phyloP scores from a whole-genome alignment of 2,113 vertebrate species.

The Etheostoma cragini region DNA sequence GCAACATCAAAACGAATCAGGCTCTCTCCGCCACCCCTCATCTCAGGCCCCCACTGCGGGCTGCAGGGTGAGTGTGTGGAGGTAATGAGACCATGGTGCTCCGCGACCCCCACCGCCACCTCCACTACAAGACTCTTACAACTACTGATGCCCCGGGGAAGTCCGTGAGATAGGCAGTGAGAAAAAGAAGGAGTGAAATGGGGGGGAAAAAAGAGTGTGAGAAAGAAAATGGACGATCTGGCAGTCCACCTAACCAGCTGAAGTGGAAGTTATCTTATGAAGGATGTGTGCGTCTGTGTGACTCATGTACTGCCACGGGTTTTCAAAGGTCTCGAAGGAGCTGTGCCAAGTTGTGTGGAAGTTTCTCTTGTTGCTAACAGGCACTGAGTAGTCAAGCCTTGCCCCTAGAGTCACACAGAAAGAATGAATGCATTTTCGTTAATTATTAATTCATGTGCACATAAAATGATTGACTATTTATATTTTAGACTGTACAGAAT shows the following conservation, averaged over 20 bases:
- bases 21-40: constrained; percentile 68
- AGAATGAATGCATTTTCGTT: constrained; percentile 13
- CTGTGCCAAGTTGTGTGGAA: constrained; percentile 78
- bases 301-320: constrained; percentile 74
- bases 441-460: constrained; percentile 33
- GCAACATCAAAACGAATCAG: constrained; percentile 79
- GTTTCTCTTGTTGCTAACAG: constrained; percentile 72
- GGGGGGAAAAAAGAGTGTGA: constrained; percentile 44
- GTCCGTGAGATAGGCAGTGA: constrained; percentile 73
- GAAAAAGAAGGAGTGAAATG: constrained; percentile 65
- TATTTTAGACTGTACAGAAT: background rate
- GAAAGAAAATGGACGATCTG: constrained; percentile 58
- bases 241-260: constrained; percentile 83
- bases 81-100: constrained; percentile 79
- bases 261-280: constrained; percentile 81
- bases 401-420: constrained; percentile 38
- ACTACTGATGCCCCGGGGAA: constrained; percentile 77
- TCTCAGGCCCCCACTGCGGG: constrained; percentile 58
- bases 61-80: constrained; percentile 71
- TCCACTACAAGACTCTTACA: constrained; percentile 73
- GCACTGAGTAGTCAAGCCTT: constrained; percentile 47
- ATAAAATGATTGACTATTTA: background rate
- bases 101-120: constrained; percentile 63
- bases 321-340: constrained; percentile 72
- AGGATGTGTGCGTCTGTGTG: constrained; percentile 60